Percentiles rank a stretch among this genome's conserved stretches.
phyloP scores from a whole-genome alignment of 1,140 invertebrate genomes.

The Tetragonula clypearis region DNA sequence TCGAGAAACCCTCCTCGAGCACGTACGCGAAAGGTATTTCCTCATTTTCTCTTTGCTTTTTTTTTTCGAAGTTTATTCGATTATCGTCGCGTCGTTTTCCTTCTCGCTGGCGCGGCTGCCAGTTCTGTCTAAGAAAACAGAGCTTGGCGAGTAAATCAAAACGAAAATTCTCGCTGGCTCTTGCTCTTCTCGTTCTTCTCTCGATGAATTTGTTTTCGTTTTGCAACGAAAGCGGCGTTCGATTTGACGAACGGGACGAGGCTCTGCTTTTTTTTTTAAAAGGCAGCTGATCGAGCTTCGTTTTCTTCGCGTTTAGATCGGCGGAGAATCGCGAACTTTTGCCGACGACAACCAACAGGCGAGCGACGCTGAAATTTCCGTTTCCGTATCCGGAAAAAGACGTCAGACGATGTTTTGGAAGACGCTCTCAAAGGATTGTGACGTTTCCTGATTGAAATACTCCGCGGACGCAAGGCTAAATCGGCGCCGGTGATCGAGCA shows the following conservation, averaged over 20 bases:
- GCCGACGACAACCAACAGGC: too few relatives aligned
- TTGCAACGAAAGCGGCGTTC: too few relatives aligned
- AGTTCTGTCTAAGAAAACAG: conserved; percentile 26
- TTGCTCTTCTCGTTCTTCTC: background rate
- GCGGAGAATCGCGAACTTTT: too few relatives aligned
- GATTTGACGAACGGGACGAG: background rate
- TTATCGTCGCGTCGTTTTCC: background rate
- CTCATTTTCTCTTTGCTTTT: background rate
- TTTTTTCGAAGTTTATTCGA: background rate
- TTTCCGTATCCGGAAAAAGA: background rate
- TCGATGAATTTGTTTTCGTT: background rate
- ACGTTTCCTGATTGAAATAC: background rate
- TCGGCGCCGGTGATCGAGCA: background rate
- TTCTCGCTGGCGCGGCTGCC: background rate
- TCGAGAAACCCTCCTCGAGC: background rate
- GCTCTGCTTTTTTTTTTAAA: background rate
- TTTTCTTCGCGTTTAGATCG: background rate
- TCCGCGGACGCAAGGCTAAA: background rate
- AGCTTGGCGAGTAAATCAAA: background rate
- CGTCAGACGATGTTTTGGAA: background rate
- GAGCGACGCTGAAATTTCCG: conserved; percentile 19
- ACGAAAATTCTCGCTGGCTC: background rate
- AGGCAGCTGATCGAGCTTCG: too few relatives aligned
- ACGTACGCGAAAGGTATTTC: background rate
- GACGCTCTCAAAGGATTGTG: background rate